phyloP scores from a whole-genome alignment of 2,113 vertebrate species.

The Sitta europaea region DNA sequence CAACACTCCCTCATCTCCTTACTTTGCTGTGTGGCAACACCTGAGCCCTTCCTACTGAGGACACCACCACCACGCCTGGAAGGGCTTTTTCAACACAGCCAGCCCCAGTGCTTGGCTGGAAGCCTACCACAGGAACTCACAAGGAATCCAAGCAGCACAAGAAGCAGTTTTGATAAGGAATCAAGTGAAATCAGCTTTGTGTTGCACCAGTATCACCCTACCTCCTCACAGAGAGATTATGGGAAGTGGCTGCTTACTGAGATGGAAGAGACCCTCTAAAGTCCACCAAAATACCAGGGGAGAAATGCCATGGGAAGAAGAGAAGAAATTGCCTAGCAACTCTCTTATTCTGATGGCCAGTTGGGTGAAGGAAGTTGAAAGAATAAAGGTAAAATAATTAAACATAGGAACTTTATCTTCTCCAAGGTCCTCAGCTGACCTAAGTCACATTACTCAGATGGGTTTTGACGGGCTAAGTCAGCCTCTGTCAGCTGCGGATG shows the following conservation, averaged over 20 bases:
- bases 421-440: neutral
- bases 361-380: neutral
- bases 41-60: neutral
- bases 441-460: neutral
- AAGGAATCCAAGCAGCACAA: neutral
- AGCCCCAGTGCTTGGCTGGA: neutral
- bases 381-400: neutral
- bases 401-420: neutral
- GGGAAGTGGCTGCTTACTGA: neutral
- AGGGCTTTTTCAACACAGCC: neutral
- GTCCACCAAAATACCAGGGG: neutral
- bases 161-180: neutral
- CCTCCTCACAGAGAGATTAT: rapidly evolving
- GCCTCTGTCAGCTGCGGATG: neutral
- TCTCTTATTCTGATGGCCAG: neutral
- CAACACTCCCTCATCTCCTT: neutral
- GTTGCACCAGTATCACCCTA: neutral
- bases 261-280: neutral
- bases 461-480: neutral
- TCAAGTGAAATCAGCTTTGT: neutral
- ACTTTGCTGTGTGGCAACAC: neutral
- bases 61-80: neutral
- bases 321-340: neutral
- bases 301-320: neutral
- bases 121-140: neutral